Base-by-base conservation (phyloP, 2,888 invertebrate genomes). In the Polyommatus iphigenia region DNA sequence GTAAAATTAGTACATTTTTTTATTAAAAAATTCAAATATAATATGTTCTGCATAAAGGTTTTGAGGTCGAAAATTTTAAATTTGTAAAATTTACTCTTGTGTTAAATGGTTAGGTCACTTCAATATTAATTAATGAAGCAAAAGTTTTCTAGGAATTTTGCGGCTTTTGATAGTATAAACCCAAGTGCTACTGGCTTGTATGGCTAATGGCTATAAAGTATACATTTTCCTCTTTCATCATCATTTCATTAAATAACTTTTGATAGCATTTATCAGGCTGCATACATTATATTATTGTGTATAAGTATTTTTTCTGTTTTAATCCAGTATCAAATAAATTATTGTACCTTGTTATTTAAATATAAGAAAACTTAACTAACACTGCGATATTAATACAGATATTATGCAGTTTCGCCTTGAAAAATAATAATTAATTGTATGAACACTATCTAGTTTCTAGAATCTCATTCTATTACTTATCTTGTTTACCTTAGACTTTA, bases 401-500 rank as follows among this genome's bases (percentile, higher is more conserved):
- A 5, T 1, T 13, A 5, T 1, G 29, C 15, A 67, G 67, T 32
- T 67, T 32, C 29, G 67, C 67, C 67, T 67, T 67, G 67, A 32
- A 67, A 54, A 67, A 67, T 29, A 67, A 67, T 29, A 67, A 67
- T 29, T 67, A 67, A 18, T 67, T 29, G 5, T 67, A 67, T 15
- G 67, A 20, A 32, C 29, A 67, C 67, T 67, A 67, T 67, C 67
- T 67, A 29, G 67, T 67, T 32, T 67, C 67, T 67, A 67, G 67
- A 67, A 67, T 18, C 67, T 67, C 29, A 67, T 67, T 67, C 67
- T 32, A 32, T 15, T 29, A 32, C 67, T 67, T 67, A 67, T 67
- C 67, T 67, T 29, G 67, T 67, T 67, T 67, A 67, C 67, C 67
- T 67, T 67, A 67, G 67, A 67, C 29, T 67, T 67, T 67, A 67